These are phyloP conservation scores for Clangula hyemalis DNA, from an alignment of 2,797 vertebrate genomes.

Conservation along the genomic window DNA sequence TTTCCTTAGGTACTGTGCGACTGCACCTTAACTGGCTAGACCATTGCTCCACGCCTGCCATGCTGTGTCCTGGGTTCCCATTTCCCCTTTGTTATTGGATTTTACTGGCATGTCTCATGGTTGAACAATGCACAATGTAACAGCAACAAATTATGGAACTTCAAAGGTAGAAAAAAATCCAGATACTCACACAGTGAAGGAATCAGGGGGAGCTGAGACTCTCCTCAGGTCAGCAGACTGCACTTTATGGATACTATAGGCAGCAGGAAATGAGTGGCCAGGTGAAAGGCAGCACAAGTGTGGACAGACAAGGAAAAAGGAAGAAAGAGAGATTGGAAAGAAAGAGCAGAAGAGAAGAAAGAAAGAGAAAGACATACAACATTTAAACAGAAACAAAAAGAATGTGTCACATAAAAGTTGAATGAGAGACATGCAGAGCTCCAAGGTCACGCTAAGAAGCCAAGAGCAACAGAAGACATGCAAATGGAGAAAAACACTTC, in stretches of 20 bases:
- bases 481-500: constrained; percentile 54
- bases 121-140: not conserved
- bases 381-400: constrained; percentile 83
- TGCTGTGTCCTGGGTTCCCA: not conserved
- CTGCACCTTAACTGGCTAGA: not conserved
- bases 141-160: not conserved
- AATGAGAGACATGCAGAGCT: constrained; percentile 69
- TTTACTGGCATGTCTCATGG: not conserved
- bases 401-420: constrained; percentile 67
- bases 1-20: not conserved
- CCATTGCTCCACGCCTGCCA: not conserved
- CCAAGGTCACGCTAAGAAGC: constrained; percentile 54
- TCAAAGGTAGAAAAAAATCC: constrained; percentile 48
- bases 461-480: constrained; percentile 61
- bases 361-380: constrained; percentile 80
- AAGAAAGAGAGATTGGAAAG: constrained; percentile 63
- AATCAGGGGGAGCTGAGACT: constrained; percentile 98
- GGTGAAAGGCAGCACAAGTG: constrained; percentile 76
- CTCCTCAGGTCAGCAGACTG: constrained; percentile 96
- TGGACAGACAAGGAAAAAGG: constrained; percentile 77
- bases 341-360: constrained; percentile 70
- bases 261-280: constrained; percentile 80
- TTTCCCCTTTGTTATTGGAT: not conserved
- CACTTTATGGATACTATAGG: constrained; percentile 97
- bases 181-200: constrained; percentile 98